Base-by-base conservation (phyloP, 2,113 vertebrate species). In the Brachirus orientalis region DNA sequence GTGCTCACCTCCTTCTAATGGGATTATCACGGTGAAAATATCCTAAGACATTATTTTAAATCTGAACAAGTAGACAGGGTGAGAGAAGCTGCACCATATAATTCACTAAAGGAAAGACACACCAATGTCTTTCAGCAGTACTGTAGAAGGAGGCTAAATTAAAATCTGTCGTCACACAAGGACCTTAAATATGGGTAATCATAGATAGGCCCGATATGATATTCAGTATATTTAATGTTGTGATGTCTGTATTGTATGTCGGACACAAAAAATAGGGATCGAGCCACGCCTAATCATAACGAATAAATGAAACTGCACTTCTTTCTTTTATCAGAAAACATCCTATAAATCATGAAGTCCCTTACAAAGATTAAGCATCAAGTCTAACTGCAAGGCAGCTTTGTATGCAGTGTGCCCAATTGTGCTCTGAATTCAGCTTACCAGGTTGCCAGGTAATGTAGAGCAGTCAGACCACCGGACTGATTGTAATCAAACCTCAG, bases 1-100 rank as follows among this genome's bases (percentile, higher is more conserved):
- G 80, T n/a, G 37, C 77, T 85, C 79, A 72, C 74, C 71, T 84
- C 72, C 22, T 63, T 81, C 70, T 79, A 78, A 77, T 51, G 79
- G 77, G 77, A 86, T 86, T 79, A 74, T 67, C 72, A 75, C 62
- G 17, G 41, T 79, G 64, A 54, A 80, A 85, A 87, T 79, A 63
- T 55, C 55, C 41, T 17, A 35, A 60, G 60, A 63, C 11, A 36
- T 72, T 38, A 58, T 78, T 78, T 80, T 79, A 65, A 78, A 71
- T 4, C 47, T 45, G 1, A 46, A 28, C 51, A 54, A 38, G 53
- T 52, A 33, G 16, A 53, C 44, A 37, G 51, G 43, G 58, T 38
- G n/a, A 43, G 47, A 45, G 36, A 38, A 80, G 72, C 46, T 56
- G n/a, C 11, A 35, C 4, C 57, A 41, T 5, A 45, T 44, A 51